Evolutionary conservation across 2,888 invertebrate genomes (phyloP).

Genomic region (Mamestra brassicae): DNA sequence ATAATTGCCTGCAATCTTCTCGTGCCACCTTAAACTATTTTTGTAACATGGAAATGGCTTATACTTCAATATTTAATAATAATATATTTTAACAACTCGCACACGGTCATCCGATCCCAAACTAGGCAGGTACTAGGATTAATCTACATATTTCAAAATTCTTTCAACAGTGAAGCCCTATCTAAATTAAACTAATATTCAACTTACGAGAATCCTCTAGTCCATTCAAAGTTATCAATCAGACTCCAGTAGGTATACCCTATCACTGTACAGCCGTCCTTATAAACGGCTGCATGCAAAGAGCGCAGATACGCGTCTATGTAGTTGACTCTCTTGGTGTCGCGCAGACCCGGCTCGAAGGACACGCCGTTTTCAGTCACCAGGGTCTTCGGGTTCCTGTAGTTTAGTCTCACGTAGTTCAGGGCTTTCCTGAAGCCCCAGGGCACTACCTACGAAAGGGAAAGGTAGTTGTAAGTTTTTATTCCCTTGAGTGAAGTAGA

Average conservation of each 20-base stretch:
- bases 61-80: too few species aligned
- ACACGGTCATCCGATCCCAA: too few species aligned
- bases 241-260: constrained; percentile 95
- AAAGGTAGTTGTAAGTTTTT: too few species aligned
- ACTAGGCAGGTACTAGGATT: too few species aligned
- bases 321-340: constrained; percentile 88
- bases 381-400: constrained; percentile 90
- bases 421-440: constrained; percentile 92
- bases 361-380: constrained; percentile 92
- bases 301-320: constrained; percentile 87
- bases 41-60: too few species aligned
- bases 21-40: too few species aligned
- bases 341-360: constrained; percentile 82
- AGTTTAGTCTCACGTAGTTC: constrained; percentile 91
- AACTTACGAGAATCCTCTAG: constrained; percentile 92
- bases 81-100: too few species aligned
- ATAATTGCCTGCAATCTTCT: too few species aligned
- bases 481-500: too few species aligned
- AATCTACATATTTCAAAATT: too few species aligned
- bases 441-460: constrained; percentile 90
- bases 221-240: constrained; percentile 96
- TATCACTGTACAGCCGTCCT: constrained; percentile 91
- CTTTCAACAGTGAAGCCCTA: background rate
- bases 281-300: constrained; percentile 84
- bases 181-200: background rate